Percentiles rank a stretch among this genome's conserved stretches.
Conservation (phyloP, 2,113 vertebrate genomes). For the Galeopterus variegatus region DNA sequence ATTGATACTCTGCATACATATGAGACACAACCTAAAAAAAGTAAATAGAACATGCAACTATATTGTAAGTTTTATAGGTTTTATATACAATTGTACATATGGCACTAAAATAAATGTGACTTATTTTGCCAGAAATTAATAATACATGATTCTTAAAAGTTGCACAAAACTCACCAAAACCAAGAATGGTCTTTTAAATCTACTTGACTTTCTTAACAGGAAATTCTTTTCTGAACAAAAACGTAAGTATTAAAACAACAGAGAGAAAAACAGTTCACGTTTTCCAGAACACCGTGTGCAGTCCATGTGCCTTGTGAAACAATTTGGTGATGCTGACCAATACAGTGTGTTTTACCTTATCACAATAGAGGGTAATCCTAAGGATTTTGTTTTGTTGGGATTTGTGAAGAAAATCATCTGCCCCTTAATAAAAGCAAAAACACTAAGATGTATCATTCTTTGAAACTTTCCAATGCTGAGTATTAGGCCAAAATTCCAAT, state of each 20-base stretch:
- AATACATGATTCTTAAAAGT: neutral
- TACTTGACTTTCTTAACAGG: slow-evolving; percentile 28
- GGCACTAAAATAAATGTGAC: slow-evolving; percentile 37
- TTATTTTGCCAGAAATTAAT: slow-evolving; percentile 41
- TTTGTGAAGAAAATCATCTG: slow-evolving; percentile 28
- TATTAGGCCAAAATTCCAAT: slow-evolving; percentile 12
- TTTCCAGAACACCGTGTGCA: neutral
- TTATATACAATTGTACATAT: neutral
- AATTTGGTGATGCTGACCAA: neutral
- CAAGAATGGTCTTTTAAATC: slow-evolving; percentile 33
- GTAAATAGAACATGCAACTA: slow-evolving; percentile 75
- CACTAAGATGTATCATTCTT: neutral
- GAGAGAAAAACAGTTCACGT: neutral
- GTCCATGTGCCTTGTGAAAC: neutral
- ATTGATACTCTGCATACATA: neutral
- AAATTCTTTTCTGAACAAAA: neutral
- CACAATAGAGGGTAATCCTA: neutral
- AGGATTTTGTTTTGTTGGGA: neutral
- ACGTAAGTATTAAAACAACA: neutral
- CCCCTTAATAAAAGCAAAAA: neutral
- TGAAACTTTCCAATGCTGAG: slow-evolving; percentile 4
- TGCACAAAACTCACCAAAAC: slow-evolving; percentile 71
- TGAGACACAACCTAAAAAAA: slow-evolving; percentile 72
- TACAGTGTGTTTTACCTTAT: neutral
- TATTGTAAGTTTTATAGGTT: slow-evolving; percentile 20